phyloP scores from a whole-genome alignment of 2,888 invertebrate species.

The Seladonia tumulorum region DNA sequence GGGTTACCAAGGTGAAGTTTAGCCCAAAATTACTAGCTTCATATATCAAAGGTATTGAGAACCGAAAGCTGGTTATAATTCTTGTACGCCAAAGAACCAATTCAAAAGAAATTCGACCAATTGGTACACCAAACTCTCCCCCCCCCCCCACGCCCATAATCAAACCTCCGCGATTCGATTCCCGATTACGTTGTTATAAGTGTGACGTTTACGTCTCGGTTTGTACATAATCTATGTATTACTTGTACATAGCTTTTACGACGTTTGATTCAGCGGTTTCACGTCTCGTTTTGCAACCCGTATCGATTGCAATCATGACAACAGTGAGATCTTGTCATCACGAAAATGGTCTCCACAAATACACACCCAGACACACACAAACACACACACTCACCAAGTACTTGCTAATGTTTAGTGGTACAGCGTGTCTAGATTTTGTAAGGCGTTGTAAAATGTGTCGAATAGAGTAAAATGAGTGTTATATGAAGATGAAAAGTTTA shows the following conservation, averaged over 20 bases:
- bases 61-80: neutral
- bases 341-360: slow-evolving; percentile 30
- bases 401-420: slow-evolving; percentile 40
- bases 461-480: slow-evolving; percentile 61
- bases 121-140: slow-evolving; percentile 1
- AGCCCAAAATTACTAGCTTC: neutral
- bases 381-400: slow-evolving; percentile 31
- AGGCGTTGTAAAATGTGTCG: slow-evolving; percentile 64
- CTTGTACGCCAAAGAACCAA: neutral
- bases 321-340: slow-evolving; percentile 36
- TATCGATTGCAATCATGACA: slow-evolving; percentile 40
- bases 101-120: neutral
- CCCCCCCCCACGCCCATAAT: neutral
- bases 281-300: slow-evolving; percentile 47
- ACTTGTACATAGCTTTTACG: slow-evolving; percentile 49
- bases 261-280: slow-evolving; percentile 52
- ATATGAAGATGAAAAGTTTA: slow-evolving; percentile 56
- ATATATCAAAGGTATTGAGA: neutral
- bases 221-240: slow-evolving; percentile 60
- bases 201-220: slow-evolving; percentile 49
- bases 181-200: slow-evolving; percentile 41
- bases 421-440: slow-evolving; percentile 65
- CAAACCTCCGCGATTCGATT: slow-evolving; percentile 18
- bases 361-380: neutral
- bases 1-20: too few species aligned